These are phyloP conservation scores for Hydrotaea cyrtoneurina DNA, from an alignment of 2,888 invertebrate species.

Conservation along the genomic window DNA sequence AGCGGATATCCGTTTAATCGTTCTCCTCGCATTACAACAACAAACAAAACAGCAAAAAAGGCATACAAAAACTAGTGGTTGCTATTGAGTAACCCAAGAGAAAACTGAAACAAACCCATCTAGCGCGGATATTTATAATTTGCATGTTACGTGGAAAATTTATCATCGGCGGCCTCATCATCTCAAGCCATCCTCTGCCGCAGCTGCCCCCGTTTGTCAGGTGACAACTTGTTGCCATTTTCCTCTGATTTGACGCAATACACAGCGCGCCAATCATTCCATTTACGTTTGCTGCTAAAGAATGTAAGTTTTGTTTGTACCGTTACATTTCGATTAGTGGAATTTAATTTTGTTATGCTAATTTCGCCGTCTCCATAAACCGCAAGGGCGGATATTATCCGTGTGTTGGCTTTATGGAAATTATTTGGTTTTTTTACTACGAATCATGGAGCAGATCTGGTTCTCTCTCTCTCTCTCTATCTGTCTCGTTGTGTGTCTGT, in stretches of 20 bases:
- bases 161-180: not conserved
- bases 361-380: constrained; percentile 28
- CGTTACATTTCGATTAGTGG: constrained; percentile 40
- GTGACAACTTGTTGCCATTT: not conserved
- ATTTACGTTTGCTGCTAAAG: constrained; percentile 1
- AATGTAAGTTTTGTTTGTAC: constrained; percentile 31
- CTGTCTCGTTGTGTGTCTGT: too few relatives aligned
- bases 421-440: constrained; percentile 6
- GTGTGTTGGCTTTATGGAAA: constrained; percentile 44
- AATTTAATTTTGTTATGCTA: constrained; percentile 47
- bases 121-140: constrained; percentile 66
- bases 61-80: not conserved
- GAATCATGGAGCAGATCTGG: not conserved
- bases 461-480: not conserved
- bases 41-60: not conserved
- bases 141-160: constrained; percentile 59
- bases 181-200: not conserved
- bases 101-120: constrained; percentile 22
- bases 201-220: not conserved
- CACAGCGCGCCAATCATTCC: not conserved
- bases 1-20: constrained; percentile 77
- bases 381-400: constrained; percentile 43
- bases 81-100: constrained; percentile 16
- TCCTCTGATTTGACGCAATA: not conserved
- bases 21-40: constrained; percentile 50